A percentile compares a stretch with the other conserved stretches of the same genome.
Conservation (phyloP, 2,888 invertebrate genomes). For the Heteromurus nitidus region DNA sequence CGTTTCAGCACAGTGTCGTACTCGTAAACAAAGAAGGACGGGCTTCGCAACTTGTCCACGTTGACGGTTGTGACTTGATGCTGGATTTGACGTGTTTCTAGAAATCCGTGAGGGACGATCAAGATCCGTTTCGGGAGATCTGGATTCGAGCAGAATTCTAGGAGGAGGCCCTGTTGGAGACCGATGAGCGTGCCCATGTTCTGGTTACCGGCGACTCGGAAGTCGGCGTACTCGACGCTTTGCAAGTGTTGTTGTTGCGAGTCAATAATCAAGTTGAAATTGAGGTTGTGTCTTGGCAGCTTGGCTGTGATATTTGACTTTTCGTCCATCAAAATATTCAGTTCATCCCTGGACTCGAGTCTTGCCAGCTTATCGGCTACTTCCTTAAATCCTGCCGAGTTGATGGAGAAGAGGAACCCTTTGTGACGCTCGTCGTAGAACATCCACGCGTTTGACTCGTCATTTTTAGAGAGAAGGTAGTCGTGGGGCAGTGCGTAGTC, state of each 20-base stretch:
- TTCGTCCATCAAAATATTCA: constrained; percentile 12
- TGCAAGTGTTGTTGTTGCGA: not conserved
- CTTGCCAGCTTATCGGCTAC: not conserved
- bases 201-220: constrained; percentile 1
- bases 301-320: not conserved
- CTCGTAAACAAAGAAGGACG: constrained; percentile 40
- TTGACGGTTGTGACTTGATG: not conserved
- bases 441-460: not conserved
- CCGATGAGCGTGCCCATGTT: constrained; percentile 45
- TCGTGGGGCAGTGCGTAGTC: constrained; percentile 25
- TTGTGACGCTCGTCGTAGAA: constrained; percentile 5
- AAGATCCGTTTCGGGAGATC: constrained; percentile 32
- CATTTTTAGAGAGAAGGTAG: not conserved
- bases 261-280: constrained; percentile 8
- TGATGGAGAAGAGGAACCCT: constrained; percentile 1
- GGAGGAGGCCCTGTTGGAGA: constrained; percentile 2
- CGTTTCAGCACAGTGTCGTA: constrained; percentile 34
- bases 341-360: constrained; percentile 18
- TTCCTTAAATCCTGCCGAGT: constrained; percentile 9
- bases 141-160: constrained; percentile 21
- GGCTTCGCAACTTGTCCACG: not conserved
- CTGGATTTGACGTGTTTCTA: not conserved
- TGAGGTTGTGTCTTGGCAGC: constrained; percentile 26
- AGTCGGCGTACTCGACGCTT: constrained; percentile 28
- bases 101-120: constrained; percentile 32